Conservation (phyloP, 1,140 invertebrate genomes). For the Drosophila ambigua region DNA sequence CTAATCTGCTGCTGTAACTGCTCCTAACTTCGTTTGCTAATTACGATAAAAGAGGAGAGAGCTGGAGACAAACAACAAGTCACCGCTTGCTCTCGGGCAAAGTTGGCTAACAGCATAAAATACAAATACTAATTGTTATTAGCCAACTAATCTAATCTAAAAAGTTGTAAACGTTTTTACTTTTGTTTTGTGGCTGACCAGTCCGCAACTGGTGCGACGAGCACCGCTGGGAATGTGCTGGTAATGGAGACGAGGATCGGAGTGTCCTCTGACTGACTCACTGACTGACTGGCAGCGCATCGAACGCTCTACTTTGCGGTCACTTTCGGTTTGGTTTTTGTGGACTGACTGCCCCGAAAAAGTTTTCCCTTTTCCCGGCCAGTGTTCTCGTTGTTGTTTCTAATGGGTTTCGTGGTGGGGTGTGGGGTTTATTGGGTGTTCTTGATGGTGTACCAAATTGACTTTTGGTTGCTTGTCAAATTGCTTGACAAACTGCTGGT, state of each 20-base stretch:
- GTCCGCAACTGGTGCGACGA: conserved; percentile 1
- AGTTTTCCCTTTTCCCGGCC: conserved; percentile 14
- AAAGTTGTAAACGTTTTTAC: conserved; percentile 83
- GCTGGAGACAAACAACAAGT: conserved; percentile 14
- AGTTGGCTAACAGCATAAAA: conserved; percentile 74
- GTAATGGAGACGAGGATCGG: not conserved
- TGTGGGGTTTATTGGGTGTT: conserved; percentile 68
- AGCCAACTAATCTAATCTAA: conserved; percentile 83
- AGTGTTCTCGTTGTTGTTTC: conserved; percentile 24
- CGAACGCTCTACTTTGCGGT: conserved; percentile 74
- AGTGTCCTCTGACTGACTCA: conserved; percentile 12
- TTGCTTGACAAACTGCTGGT: conserved; percentile 40
- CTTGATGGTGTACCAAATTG: conserved; percentile 77
- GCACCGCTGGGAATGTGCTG: not conserved
- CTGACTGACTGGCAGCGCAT: conserved; percentile 63
- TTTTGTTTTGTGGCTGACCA: conserved; percentile 72
- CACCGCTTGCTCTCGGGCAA: not conserved
- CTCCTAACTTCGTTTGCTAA: conserved; percentile 76
- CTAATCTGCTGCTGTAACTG: not conserved
- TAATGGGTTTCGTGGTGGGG: conserved; percentile 20
- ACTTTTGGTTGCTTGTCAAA: conserved; percentile 77
- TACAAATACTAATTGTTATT: conserved; percentile 83
- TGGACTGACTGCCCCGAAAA: conserved; percentile 42
- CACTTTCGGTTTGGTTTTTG: conserved; percentile 64
- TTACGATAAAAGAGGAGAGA: conserved; percentile 66